These are phyloP conservation scores for Acanthurus lineatus DNA, from an alignment of 2,797 vertebrate species.

Conservation along the genomic window DNA sequence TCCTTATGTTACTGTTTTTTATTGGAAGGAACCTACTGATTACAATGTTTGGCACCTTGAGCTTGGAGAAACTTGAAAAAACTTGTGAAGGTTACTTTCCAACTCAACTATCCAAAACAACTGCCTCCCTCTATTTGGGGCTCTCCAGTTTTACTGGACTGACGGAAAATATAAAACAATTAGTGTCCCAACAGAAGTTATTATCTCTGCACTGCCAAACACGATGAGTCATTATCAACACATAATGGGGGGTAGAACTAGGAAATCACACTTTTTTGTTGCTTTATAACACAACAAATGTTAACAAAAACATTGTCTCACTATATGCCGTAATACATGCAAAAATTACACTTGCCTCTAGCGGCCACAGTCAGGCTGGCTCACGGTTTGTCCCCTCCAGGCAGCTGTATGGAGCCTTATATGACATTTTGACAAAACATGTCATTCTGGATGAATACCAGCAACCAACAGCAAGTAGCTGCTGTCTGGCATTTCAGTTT, in stretches of 20 bases:
- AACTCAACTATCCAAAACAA: not conserved
- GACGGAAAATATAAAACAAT: slow-evolving; percentile 2
- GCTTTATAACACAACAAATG: slow-evolving; percentile 16
- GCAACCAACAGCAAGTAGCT: not conserved
- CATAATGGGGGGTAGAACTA: not conserved
- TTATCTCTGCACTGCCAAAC: not conserved
- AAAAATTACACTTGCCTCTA: not conserved
- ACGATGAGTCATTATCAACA: slow-evolving; percentile 14
- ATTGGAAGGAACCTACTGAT: not conserved
- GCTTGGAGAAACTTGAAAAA: not conserved
- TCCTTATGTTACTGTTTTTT: not conserved
- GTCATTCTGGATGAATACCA: slow-evolving; percentile 19
- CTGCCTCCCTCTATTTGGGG: not conserved
- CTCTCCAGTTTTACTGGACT: not conserved
- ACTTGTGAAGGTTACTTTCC: not conserved
- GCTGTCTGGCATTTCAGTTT: slow-evolving; percentile 16
- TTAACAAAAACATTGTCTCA: not conserved
- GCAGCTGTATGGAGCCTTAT: slow-evolving; percentile 3
- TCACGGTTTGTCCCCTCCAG: slow-evolving; percentile 7
- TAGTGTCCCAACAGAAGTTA: slow-evolving; percentile 14
- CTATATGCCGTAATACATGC: not conserved
- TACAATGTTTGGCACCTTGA: not conserved
- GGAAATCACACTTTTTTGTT: not conserved
- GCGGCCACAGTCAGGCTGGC: not conserved
- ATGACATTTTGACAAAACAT: slow-evolving; percentile 11